Evolutionary conservation across 2,888 invertebrate genomes (phyloP).

Genomic region (Himalopsyche tibetana): DNA sequence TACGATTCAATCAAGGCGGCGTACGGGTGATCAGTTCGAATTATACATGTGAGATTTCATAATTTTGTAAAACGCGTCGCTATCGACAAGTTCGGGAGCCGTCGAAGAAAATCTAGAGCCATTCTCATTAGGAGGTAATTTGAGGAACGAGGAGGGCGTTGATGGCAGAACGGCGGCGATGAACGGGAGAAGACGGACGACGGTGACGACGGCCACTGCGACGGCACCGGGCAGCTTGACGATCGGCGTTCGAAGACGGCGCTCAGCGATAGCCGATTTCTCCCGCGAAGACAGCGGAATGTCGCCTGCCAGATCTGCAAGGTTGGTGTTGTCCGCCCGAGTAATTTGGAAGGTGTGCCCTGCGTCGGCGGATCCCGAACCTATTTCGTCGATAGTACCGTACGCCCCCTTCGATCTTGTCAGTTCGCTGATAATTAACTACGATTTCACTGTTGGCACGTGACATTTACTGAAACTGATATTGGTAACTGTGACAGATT

Average conservation of each 20-base stretch:
- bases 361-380: slow-evolving; percentile 61
- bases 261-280: slow-evolving; percentile 35
- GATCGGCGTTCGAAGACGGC: neutral
- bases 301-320: slow-evolving; percentile 60
- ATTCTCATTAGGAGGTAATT: neutral
- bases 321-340: slow-evolving; percentile 65
- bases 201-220: slow-evolving; percentile 20
- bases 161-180: slow-evolving; percentile 4
- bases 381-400: slow-evolving; percentile 36
- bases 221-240: slow-evolving; percentile 35
- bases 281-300: slow-evolving; percentile 53
- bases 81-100: slow-evolving; percentile 41
- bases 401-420: neutral
- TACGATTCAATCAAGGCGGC: slow-evolving; percentile 2
- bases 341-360: slow-evolving; percentile 61
- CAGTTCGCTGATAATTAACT: neutral
- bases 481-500: slow-evolving; percentile 37
- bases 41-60: neutral
- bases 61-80: slow-evolving; percentile 16
- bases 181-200: slow-evolving; percentile 36
- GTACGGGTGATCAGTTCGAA: slow-evolving; percentile 14
- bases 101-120: slow-evolving; percentile 30
- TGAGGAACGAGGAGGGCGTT: slow-evolving; percentile 45
- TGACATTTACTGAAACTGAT: slow-evolving; percentile 42
- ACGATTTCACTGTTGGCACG: slow-evolving; percentile 34